phyloP scores from a whole-genome alignment of 2,797 vertebrate species.

The Brotula barbata region DNA sequence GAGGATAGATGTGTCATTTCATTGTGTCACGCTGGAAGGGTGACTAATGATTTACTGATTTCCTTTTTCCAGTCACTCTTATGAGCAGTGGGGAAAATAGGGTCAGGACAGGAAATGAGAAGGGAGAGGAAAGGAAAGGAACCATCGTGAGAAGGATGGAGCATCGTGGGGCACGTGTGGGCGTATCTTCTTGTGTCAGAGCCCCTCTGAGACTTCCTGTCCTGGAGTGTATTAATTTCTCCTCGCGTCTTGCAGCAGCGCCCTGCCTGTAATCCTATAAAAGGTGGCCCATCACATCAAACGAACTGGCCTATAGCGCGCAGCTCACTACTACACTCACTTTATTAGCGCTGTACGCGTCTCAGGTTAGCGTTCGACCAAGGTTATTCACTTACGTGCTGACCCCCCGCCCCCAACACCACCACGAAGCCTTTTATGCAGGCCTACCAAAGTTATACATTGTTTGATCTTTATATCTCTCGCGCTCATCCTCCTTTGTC shows the following conservation, averaged over 20 bases:
- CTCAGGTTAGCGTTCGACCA: slow-evolving; percentile 43
- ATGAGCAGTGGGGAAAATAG: slow-evolving; percentile 68
- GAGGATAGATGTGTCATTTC: slow-evolving; percentile 63
- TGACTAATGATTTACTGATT: slow-evolving; percentile 76
- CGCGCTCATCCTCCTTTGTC: neutral
- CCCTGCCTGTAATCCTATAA: slow-evolving; percentile 64
- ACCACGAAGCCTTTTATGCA: slow-evolving; percentile 26
- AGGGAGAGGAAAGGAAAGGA: slow-evolving; percentile 21
- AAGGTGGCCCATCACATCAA: slow-evolving; percentile 55
- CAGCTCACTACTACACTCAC: slow-evolving; percentile 22
- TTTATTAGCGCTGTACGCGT: slow-evolving; percentile 40
- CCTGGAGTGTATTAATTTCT: slow-evolving; percentile 50
- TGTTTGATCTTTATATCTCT: slow-evolving; percentile 40
- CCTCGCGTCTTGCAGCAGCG: slow-evolving; percentile 34
- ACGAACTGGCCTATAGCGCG: slow-evolving; percentile 27
- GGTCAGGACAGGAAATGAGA: slow-evolving; percentile 63
- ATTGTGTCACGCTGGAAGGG: slow-evolving; percentile 65
- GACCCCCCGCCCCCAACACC: too few relatives aligned
- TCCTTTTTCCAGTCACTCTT: slow-evolving; percentile 73
- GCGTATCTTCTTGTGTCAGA: neutral
- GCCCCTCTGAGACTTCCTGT: neutral
- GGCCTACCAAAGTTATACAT: slow-evolving; percentile 29
- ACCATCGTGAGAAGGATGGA: neutral
- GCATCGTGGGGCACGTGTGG: too few relatives aligned
- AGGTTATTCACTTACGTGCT: too few relatives aligned